These are phyloP conservation scores for Epistrophe eligans DNA, from an alignment of 2,888 invertebrate genomes.

Conservation along the genomic window DNA sequence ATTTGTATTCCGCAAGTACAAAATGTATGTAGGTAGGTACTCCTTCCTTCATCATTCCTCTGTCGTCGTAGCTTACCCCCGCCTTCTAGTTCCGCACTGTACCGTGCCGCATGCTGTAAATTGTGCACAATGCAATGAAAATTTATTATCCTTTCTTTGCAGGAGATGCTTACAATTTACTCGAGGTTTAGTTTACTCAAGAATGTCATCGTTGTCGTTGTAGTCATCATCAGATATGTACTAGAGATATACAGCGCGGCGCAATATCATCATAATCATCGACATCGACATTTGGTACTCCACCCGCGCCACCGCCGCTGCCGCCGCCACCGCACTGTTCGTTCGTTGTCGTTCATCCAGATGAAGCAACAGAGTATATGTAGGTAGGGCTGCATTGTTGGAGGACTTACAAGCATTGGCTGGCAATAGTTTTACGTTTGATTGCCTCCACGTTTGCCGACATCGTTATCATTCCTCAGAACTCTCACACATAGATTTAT, in stretches of 20 bases:
- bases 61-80: not conserved
- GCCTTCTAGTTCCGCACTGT: not conserved
- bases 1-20: conserved; percentile 62
- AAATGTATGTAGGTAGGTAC: not conserved
- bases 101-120: conserved; percentile 13
- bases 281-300: conserved; percentile 31
- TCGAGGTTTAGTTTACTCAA: conserved; percentile 70
- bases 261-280: conserved; percentile 56
- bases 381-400: conserved; percentile 4
- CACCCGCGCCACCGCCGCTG: not conserved
- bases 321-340: not conserved
- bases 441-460: conserved; percentile 51
- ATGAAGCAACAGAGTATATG: conserved; percentile 47
- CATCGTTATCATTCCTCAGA: conserved; percentile 49
- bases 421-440: conserved; percentile 64
- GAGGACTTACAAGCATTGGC: conserved; percentile 22
- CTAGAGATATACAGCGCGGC: conserved; percentile 12
- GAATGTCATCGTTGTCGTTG: conserved; percentile 62
- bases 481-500: conserved; percentile 47
- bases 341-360: conserved; percentile 17
- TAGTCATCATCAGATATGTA: conserved; percentile 12
- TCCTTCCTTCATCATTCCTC: not conserved
- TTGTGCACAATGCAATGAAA: conserved; percentile 63
- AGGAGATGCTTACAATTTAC: conserved; percentile 71
- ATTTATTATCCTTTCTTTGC: conserved; percentile 70